Base-by-base conservation (phyloP, 1,140 invertebrate species). In the Samia ricini region DNA sequence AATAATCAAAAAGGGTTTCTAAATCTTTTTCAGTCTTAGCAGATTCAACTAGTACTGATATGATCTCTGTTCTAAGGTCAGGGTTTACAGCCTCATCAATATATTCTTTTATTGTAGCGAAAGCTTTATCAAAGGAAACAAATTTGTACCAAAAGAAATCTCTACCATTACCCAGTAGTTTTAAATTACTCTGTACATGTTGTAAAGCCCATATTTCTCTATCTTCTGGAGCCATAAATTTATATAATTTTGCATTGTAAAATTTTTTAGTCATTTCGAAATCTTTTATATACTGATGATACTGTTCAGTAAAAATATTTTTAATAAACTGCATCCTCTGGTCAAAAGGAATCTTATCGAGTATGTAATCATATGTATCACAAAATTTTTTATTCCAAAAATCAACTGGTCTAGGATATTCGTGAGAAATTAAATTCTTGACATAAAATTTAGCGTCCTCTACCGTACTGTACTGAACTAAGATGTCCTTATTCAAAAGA, bases 61-160 rank as follows among this genome's bases (percentile, higher is more conserved):
- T 20, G 22, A 84, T 75, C 18, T 76, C 62, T n/a, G 54, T 50
- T 52, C 81, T 65, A 62, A 60, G 73, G 12, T 55, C 15, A 0
- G 57, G 50, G 48, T 77, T 66, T 5, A 56, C 60, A 21, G 78
- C 72, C 10, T 64, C 60, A 33, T 58, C 60, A 42, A 86, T 72
- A 20, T 67, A 66, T 56, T 76, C 73, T 56, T 77, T 82, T 18
- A 88, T 74, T 49, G 73, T 72, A 18, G 59, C 61, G 55, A 85
- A 77, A 48, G 80, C 72, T 26, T 68, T 69, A n/a, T 79, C 71
- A 49, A 77, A 82, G 6, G 68, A 75, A 1, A 88, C 68, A 66
- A 78, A 85, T 54, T 71, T 67, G 62, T 82, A 88, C 77, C 77
- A 85, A 18, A 57, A 52, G 60, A 71, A 85, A 66, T 84, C 69